Evolutionary conservation across 2,113 vertebrate species (phyloP), one percentile per base, ranked within the genome.

Genomic region (Mugil cephalus): DNA sequence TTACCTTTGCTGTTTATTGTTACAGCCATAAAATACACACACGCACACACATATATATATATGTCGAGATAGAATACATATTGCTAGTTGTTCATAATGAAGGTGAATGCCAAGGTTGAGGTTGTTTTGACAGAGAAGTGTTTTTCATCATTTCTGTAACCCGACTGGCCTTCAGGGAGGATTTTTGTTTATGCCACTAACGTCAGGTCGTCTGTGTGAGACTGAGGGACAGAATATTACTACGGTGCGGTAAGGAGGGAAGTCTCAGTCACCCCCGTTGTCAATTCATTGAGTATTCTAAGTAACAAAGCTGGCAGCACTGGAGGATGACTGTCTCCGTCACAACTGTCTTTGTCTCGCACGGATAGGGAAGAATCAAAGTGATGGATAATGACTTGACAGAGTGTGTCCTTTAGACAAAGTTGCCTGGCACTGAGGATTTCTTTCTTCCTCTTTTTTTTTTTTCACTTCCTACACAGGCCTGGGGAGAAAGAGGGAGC

Each of bases 351-450:
- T 82, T 69, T 88, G 84, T 89, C 78, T 80, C 46, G 21, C 52
- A 40, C 30, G 34, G 59, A 84, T 53, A 79, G 52, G 45, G 74
- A 62, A 56, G 48, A 87, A 79, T 86, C 80, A 83, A 64, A 30
- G 40, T 82, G 86, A 85, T 77, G 80, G 80, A 85, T 83, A 92
- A 86, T 87, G 75, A 89, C 87, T 84, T 78, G 80, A 88, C 73
- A 30, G 59, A 76, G 46, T 53, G 21, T 69, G 69, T 86, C 79
- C 74, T 82, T 82, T 76, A 82, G 82, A 81, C 70, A 73, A 80
- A 79, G 65, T 76, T 84, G 56, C 69, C 42, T 39, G 40, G 71
- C 55, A 56, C 58, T 46, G 69, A 60, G 67, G 67, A 63, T 63
- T 58, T 80, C 84, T 50, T 71, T 78, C 66, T 60, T 51, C 45